These are phyloP conservation scores for Caradrina kadenii DNA, from an alignment of 2,888 invertebrate species.

Conservation along the genomic window DNA sequence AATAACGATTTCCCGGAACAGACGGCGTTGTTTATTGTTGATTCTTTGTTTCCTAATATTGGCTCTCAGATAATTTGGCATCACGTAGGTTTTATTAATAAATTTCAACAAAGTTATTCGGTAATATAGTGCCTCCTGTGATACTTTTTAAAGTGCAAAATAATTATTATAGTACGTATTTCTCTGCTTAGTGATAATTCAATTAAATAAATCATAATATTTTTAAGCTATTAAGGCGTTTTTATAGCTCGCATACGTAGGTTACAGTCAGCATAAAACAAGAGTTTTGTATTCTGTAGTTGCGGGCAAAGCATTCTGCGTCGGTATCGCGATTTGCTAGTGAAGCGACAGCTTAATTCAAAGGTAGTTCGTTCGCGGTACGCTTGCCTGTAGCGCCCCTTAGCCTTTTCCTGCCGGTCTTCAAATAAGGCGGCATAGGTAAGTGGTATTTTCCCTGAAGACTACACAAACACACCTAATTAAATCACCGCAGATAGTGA, in stretches of 20 bases:
- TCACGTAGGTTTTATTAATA: neutral
- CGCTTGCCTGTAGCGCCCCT: neutral
- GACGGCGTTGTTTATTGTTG: conserved; percentile 12
- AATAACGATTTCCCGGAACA: conserved; percentile 19
- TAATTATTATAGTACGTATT: conserved; percentile 1
- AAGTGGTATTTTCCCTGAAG: conserved; percentile 14
- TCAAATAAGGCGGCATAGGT: neutral
- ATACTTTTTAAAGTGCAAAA: neutral
- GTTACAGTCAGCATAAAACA: neutral
- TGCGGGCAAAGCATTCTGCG: neutral
- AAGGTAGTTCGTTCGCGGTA: conserved; percentile 1
- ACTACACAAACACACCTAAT: conserved; percentile 15
- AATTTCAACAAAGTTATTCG: no score
- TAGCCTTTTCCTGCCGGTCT: neutral
- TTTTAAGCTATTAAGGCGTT: neutral
- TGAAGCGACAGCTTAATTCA: conserved; percentile 16
- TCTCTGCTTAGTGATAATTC: neutral
- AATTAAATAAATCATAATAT: neutral
- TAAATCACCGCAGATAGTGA: conserved; percentile 4
- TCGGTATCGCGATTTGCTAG: conserved; percentile 11
- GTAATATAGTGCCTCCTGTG: no score
- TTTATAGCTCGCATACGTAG: no score
- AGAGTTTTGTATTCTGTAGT: neutral
- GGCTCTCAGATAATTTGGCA: conserved; percentile 1
- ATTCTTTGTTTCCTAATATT: conserved; percentile 14